A percentile compares a stretch with the other conserved stretches of the same genome.
These are phyloP conservation scores for Oxystoma pomonae DNA, from an alignment of 2,888 invertebrate species.

Conservation along the genomic window DNA sequence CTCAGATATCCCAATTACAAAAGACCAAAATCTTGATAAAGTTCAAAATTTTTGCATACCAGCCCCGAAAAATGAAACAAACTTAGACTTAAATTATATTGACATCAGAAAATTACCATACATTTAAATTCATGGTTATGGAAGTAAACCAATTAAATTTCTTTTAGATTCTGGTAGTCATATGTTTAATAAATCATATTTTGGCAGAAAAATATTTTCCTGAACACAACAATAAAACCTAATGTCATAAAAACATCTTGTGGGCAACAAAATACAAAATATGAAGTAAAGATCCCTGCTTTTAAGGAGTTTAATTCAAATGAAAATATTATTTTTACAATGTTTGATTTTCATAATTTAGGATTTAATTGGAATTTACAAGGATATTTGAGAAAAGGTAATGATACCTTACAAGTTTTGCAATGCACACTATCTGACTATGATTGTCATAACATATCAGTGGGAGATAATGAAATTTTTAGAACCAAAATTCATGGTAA, in stretches of 20 bases:
- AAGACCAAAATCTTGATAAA: neutral
- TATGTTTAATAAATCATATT: slow-evolving; percentile 5
- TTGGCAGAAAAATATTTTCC: slow-evolving; percentile 9
- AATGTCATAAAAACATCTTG: slow-evolving; percentile 5
- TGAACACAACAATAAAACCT: slow-evolving; percentile 7
- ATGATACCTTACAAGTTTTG: neutral
- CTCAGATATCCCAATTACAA: neutral
- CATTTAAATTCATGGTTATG: neutral
- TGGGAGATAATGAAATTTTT: slow-evolving; percentile 4
- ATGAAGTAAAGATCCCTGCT: neutral
- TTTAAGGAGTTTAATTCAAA: slow-evolving; percentile 8
- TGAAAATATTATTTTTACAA: slow-evolving; percentile 7
- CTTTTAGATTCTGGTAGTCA: slow-evolving; percentile 5
- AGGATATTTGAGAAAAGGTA: neutral
- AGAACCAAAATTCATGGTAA: slow-evolving; percentile 11
- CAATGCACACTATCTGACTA: neutral
- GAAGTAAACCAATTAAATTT: slow-evolving; percentile 5
- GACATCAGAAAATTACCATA: slow-evolving; percentile 7
- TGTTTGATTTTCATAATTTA: slow-evolving; percentile 20
- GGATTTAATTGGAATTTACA: slow-evolving; percentile 8
- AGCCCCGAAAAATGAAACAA: neutral
- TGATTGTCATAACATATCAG: slow-evolving; percentile 6
- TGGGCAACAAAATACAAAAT: slow-evolving; percentile 4
- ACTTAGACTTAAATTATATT: slow-evolving; percentile 6
- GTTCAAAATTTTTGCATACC: neutral